These are phyloP conservation scores for Stichodactyla mertensii DNA, from an alignment of 64 coral and sea anemone species.

Conservation along the genomic window DNA sequence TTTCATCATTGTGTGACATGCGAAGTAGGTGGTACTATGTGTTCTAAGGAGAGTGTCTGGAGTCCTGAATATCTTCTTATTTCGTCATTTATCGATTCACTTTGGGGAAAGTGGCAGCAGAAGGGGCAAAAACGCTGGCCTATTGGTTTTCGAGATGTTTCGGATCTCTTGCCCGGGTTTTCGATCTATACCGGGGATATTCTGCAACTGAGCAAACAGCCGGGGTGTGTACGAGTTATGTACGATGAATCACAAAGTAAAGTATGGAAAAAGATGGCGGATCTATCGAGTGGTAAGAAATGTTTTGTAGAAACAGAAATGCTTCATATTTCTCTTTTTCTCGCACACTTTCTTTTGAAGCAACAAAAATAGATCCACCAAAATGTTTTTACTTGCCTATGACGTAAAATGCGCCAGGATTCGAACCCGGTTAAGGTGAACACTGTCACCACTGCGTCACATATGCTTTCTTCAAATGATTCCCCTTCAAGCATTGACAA, in stretches of 20 bases:
- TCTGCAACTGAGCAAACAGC: slow-evolving; percentile 23
- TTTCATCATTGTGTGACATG: slow-evolving; percentile 31
- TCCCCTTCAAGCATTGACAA: too few relatives aligned
- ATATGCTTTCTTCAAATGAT: too few relatives aligned
- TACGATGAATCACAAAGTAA: slow-evolving; percentile 30
- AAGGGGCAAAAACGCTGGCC: slow-evolving; percentile 16
- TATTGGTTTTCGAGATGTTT: slow-evolving; percentile 18
- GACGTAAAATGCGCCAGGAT: too few relatives aligned
- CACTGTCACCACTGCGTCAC: too few relatives aligned
- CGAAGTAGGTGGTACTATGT: slow-evolving; percentile 41
- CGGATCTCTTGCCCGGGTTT: slow-evolving; percentile 18
- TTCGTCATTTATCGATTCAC: slow-evolving; percentile 36
- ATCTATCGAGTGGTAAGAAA: background rate
- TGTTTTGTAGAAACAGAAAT: background rate
- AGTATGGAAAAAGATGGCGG: background rate
- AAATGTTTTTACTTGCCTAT: too few relatives aligned
- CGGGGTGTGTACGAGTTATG: slow-evolving; percentile 26
- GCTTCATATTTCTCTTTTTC: too few relatives aligned
- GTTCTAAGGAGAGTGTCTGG: slow-evolving; percentile 27
- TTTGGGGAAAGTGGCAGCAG: slow-evolving; percentile 50
- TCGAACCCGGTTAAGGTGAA: too few relatives aligned
- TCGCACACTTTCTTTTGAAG: too few relatives aligned
- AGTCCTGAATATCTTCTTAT: slow-evolving; percentile 50
- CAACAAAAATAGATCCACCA: too few relatives aligned
- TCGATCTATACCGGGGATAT: slow-evolving; percentile 13